Evolutionary conservation across 2,113 vertebrate genomes (phyloP), one percentile per base, ranked within the genome.

Genomic region (Columba livia): DNA sequence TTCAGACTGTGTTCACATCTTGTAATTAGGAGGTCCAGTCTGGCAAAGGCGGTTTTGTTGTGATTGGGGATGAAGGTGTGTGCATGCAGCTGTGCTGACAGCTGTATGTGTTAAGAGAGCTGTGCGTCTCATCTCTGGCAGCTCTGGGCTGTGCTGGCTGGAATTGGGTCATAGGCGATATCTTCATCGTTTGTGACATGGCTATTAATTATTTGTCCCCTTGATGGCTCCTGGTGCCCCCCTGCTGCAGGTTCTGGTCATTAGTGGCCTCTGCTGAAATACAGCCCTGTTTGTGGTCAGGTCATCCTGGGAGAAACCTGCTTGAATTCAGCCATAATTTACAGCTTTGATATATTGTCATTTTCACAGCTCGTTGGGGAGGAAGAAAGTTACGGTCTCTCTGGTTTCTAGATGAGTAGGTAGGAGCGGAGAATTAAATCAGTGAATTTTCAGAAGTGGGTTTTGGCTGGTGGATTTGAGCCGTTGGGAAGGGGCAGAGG

Each of bases 11-110:
- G 70, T 67, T 94, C 65, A 6, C 0, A 0, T 77, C 85, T 77
- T 51, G 79, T 83, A 91, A 85, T 90, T 38, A 88, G 88, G 72
- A 77, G 93, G 15, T 67, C 4, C 66, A 66, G 71, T 17, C 54
- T 94, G 89, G 83, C 65, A 3, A 74, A 95, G 77, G 86, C 80
- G 84, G 80, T 85, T 91, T 11, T 92, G 80, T 89, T 73, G 2
- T 38, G 93, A 47, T 69, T 54, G 83, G 72, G 4, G 32, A 19
- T 2, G 54, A 11, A 83, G 83, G 51, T 2, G 2, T 2, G 2
- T 65, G 70, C 53, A 0, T 48, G 61, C 91, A 86, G 93, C 83
- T 81, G 80, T 60, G 73, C 91, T 54, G 83, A n/a, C 44, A 34
- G 89, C 71, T 73, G 18, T 58, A 5, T 2, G 14, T 67, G 84